A percentile compares a stretch with the other conserved stretches of the same genome.
phyloP scores from a whole-genome alignment of 2,113 vertebrate genomes.

The Psammodynastes pulverulentus region DNA sequence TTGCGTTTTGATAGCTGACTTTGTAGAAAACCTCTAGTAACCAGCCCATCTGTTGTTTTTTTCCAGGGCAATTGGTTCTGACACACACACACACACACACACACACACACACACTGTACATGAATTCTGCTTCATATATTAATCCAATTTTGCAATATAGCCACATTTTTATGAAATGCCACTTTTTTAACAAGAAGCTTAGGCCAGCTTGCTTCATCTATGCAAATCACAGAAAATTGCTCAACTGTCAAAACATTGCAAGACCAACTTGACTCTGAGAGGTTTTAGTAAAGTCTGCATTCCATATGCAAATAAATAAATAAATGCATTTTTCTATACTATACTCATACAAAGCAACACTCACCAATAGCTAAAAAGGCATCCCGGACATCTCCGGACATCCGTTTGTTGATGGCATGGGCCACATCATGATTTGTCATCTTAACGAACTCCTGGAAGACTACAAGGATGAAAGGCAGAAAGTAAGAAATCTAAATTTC shows the following conservation, averaged over 20 bases:
- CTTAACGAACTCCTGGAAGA: conserved; percentile 94
- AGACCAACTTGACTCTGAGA: not conserved
- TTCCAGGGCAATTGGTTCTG: no score
- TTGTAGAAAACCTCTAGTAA: not conserved
- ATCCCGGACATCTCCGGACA: conserved; percentile 88
- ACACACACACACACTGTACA: no score
- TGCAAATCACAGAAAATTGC: not conserved
- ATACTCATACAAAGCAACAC: not conserved
- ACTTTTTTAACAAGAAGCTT: not conserved
- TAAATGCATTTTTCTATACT: not conserved
- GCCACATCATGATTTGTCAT: conserved; percentile 92
- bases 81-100: no score
- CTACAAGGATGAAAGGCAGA: conserved; percentile 62
- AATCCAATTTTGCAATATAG: not conserved
- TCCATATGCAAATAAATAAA: not conserved
- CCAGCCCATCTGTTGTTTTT: not conserved
- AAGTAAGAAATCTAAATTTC: not conserved
- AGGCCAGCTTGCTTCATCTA: not conserved
- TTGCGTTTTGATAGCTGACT: not conserved
- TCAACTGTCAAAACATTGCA: not conserved
- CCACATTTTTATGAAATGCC: not conserved
- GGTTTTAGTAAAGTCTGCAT: not conserved
- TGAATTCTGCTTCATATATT: not conserved
- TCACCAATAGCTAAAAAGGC: conserved; percentile 89
- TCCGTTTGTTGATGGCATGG: conserved; percentile 91